Conservation (phyloP, 1,140 invertebrate genomes). For the Bombus balteatus region DNA sequence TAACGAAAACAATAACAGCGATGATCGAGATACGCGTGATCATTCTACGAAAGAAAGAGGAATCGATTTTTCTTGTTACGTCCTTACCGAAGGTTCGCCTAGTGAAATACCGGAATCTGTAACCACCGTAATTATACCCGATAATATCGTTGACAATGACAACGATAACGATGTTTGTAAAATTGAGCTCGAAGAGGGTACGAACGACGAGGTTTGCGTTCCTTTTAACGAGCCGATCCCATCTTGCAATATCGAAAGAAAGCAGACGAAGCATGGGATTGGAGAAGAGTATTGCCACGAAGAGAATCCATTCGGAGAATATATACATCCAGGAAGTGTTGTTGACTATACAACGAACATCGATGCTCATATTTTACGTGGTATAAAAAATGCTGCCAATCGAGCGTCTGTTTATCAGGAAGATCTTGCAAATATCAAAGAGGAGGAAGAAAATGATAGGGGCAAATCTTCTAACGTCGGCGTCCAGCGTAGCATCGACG, state of each 20-base stretch:
- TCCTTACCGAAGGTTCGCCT: conserved; percentile 79
- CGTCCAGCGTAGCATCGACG: too few species aligned
- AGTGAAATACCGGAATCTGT: conserved; percentile 79
- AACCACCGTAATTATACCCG: conserved; percentile 79
- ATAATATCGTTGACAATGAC: conserved; percentile 31
- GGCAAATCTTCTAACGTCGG: neutral
- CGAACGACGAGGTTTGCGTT: neutral
- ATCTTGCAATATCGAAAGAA: neutral
- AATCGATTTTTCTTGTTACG: conserved; percentile 64
- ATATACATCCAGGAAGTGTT: neutral
- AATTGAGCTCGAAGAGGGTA: neutral
- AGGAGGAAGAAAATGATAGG: conserved; percentile 66
- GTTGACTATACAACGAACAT: neutral
- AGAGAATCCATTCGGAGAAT: conserved; percentile 1
- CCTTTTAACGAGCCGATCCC: too few species aligned
- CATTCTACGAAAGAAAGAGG: too few species aligned
- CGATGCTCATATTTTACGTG: conserved; percentile 64
- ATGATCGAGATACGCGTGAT: too few species aligned
- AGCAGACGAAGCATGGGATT: fast-evolving
- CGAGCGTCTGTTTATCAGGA: conserved; percentile 64
- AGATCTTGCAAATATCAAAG: conserved; percentile 73
- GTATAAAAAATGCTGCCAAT: conserved; percentile 62
- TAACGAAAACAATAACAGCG: too few species aligned
- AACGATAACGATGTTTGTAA: neutral
- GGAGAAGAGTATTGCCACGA: neutral